A percentile compares a stretch with the other conserved stretches of the same genome.
These are phyloP conservation scores for Laothoe populi DNA, from an alignment of 2,888 invertebrate genomes.

Conservation along the genomic window DNA sequence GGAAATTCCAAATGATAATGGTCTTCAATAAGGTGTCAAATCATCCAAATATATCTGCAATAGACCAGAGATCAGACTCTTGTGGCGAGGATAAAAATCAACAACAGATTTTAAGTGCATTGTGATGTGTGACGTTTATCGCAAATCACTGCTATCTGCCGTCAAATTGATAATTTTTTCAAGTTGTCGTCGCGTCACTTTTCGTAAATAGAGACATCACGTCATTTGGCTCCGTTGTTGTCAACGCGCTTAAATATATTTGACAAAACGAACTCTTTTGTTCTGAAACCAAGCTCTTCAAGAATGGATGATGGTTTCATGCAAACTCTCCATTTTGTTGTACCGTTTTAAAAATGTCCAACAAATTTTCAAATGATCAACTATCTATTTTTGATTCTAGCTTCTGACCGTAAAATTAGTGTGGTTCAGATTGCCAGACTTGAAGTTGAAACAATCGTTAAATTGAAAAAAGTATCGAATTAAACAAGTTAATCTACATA, in stretches of 20 bases:
- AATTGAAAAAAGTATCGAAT: too few relatives aligned
- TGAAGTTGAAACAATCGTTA: too few relatives aligned
- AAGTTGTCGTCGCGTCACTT: constrained; percentile 5
- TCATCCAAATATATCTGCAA: background rate
- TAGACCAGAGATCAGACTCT: background rate
- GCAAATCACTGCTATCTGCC: constrained; percentile 3
- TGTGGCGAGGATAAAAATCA: background rate
- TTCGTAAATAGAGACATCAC: background rate
- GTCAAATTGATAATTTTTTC: constrained; percentile 23
- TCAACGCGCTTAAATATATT: background rate
- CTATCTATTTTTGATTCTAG: too few relatives aligned
- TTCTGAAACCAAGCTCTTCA: constrained; percentile 58
- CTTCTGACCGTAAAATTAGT: too few relatives aligned
- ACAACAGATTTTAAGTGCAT: background rate
- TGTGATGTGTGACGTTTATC: constrained; percentile 1
- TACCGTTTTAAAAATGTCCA: constrained; percentile 76
- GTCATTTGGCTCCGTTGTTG: background rate
- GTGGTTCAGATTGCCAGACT: too few relatives aligned
- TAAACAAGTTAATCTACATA: too few relatives aligned
- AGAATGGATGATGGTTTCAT: constrained; percentile 90
- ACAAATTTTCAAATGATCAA: constrained; percentile 1
- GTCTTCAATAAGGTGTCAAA: background rate
- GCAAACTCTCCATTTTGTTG: constrained; percentile 91
- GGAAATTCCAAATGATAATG: background rate
- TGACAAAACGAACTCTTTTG: too few relatives aligned